Base-by-base conservation (phyloP, 2,113 vertebrate genomes). In the Syngnathoides biaculeatus region DNA sequence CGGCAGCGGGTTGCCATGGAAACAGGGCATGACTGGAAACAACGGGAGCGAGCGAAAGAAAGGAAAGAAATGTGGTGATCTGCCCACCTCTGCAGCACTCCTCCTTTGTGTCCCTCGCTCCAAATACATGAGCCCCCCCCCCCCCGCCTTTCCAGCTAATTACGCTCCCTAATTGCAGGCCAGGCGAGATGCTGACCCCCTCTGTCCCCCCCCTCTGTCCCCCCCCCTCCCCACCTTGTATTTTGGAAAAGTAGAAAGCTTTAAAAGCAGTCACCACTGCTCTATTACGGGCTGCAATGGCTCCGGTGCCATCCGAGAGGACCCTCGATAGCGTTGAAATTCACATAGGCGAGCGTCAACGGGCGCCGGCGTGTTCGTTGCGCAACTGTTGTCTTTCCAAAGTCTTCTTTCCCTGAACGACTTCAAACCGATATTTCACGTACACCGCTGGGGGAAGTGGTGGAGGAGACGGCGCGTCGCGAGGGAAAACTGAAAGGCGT, bases 21-120 rank as follows among this genome's bases (percentile, higher is more conserved):
- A 93, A 93, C 92, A 91, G 87, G 90, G 90, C 86, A 87, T 89
- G 91, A 91, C 89, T 92, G 88, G 89, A 89, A 91, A 92, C 90
- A 93, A 92, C 91, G 92, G 89, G 86, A 92, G 84, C 81, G 86
- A 84, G 79, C 84, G 81, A 86, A 90, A 88, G 86, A 91, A 61
- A 61, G 58, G n/a, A 62, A 62, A 40, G 35, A 62, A 91, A 90
- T 90, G 85, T 79, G 72, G 83, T 87, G 88, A 86, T 90, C 88
- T 89, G 89, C 87, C 88, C 89, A 91, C 88, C 88, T 90, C 87
- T 90, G 84, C 77, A 83, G 80, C 85, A 82, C 84, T 88, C 81
- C 74, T 89, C 79, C 80, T 88, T 90, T 90, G 87, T 90, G 87
- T 88, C 85, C 82, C 73, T 86, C 59, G 68, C 85, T 87, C 75